These are phyloP conservation scores for pig (Sus scrofa) DNA, from an alignment of 2,113 vertebrate species.

Conservation along the genomic window DNA sequence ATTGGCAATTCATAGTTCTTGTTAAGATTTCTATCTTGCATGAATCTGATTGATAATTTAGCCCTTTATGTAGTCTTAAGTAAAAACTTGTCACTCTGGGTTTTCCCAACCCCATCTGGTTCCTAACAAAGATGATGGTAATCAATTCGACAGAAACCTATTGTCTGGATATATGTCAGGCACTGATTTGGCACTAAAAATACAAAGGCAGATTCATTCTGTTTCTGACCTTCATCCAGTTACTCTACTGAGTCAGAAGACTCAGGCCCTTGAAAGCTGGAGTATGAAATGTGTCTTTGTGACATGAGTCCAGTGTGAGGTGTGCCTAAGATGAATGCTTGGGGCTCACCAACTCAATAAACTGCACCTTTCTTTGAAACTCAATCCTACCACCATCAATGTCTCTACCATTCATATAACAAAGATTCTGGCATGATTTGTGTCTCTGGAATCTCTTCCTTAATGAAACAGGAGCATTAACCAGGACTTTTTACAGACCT, in stretches of 20 bases:
- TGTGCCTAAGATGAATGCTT: background rate
- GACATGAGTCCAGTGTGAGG: background rate
- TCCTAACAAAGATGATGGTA: background rate
- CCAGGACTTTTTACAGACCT: background rate
- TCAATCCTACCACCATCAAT: background rate
- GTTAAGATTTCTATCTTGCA: background rate
- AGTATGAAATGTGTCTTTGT: slow-evolving; percentile 16
- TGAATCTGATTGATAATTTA: background rate
- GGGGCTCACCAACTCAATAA: background rate
- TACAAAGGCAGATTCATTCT: slow-evolving; percentile 31
- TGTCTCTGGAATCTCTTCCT: background rate
- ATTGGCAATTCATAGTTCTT: background rate
- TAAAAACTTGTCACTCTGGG: background rate
- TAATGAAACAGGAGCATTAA: background rate
- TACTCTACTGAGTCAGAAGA: slow-evolving; percentile 15
- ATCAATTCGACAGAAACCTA: slow-evolving; percentile 23
- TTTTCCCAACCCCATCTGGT: background rate
- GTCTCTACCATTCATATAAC: background rate
- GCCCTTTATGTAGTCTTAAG: background rate
- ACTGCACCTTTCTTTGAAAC: background rate
- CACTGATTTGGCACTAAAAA: background rate
- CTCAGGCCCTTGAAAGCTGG: background rate
- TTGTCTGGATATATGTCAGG: background rate
- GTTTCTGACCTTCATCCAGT: slow-evolving; percentile 2
- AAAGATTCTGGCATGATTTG: background rate